These are phyloP conservation scores for Shargacucullia verbasci DNA, from an alignment of 2,888 invertebrate genomes.

Conservation along the genomic window DNA sequence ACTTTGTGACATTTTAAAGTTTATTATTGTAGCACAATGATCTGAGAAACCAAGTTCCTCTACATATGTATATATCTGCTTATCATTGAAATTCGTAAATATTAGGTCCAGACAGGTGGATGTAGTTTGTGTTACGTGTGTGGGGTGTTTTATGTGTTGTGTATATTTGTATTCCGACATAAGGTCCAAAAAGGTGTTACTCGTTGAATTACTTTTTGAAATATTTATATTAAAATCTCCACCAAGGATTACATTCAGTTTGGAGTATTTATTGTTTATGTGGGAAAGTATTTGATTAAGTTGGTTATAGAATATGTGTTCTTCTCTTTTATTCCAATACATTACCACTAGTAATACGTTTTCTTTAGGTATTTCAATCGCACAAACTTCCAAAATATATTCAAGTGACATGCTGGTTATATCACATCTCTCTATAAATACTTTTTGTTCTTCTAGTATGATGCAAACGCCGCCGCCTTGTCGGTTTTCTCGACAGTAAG, in stretches of 20 bases:
- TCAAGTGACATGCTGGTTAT: neutral
- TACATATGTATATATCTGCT: conserved; percentile 3
- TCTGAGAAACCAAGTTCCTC: conserved; percentile 14
- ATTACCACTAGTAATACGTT: neutral
- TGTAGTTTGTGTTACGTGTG: conserved; percentile 6
- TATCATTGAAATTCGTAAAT: conserved; percentile 5
- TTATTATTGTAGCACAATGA: conserved; percentile 7
- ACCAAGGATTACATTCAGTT: neutral
- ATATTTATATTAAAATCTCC: too few species aligned
- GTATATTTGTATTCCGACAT: conserved; percentile 10
- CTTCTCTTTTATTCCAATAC: too few species aligned
- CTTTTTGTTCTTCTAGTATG: neutral
- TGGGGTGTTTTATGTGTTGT: too few species aligned
- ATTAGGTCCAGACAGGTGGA: conserved; percentile 13
- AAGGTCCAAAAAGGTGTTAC: neutral
- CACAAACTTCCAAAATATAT: conserved; percentile 7
- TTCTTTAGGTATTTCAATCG: neutral
- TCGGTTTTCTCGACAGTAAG: conserved; percentile 6
- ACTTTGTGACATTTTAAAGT: conserved; percentile 3
- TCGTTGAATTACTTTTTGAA: neutral
- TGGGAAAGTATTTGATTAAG: neutral
- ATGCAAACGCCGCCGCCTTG: conserved; percentile 4
- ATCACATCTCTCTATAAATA: neutral
- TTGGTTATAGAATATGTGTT: too few species aligned
- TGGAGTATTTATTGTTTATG: conserved; percentile 4